Evolutionary conservation across 1,140 invertebrate species (phyloP), one percentile per base, ranked within the genome.

Genomic region (Bombus waltoni): DNA sequence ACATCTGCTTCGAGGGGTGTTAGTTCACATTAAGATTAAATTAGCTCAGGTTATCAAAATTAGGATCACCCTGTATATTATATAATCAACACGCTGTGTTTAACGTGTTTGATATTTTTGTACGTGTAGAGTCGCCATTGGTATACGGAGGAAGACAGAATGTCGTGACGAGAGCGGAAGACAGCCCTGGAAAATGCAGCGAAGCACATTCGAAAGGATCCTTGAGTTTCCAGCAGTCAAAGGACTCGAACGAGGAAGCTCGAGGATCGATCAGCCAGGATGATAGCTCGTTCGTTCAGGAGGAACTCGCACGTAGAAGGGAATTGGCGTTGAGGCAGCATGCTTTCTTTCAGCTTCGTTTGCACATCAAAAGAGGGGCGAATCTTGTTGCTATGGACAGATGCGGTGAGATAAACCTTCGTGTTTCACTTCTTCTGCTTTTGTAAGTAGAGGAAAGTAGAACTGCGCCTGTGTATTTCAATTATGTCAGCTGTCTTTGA

Each of bases 361-460:
- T 99, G 87, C 97, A 98, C 95, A 96, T 99, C 80, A 97, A 97
- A 92, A 96, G 97, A 93, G 99, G 98, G 68, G 96, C 97, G 92
- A 98, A 99, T 94, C 96, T 99, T 91, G 97, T 98, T 40, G 98
- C 98, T 42, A 98, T 98, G 97, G 98, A 99, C 95, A 98, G 98
- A 95, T 98, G 98, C 95, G 99, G 98, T 99, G 95, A 96, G 96
- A 87, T 28, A 62, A 59, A 10, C 47, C 62, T 94, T 15, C 62
- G 68, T 47, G 38, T 42, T 40, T 9, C 25, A 1, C 35, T 44
- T 35, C 6, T 25, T 53, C 53, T 74, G 22, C 65, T 28, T 35
- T 59, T 15, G 15, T 57, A n/a, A 15, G 18, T 13, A 8, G 13
- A 28, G 15, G 38, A 38, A 66, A 32, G 32, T 35, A 18, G 22